These are phyloP conservation scores for Columbina picui DNA, from an alignment of 2,113 vertebrate genomes.

Conservation along the genomic window DNA sequence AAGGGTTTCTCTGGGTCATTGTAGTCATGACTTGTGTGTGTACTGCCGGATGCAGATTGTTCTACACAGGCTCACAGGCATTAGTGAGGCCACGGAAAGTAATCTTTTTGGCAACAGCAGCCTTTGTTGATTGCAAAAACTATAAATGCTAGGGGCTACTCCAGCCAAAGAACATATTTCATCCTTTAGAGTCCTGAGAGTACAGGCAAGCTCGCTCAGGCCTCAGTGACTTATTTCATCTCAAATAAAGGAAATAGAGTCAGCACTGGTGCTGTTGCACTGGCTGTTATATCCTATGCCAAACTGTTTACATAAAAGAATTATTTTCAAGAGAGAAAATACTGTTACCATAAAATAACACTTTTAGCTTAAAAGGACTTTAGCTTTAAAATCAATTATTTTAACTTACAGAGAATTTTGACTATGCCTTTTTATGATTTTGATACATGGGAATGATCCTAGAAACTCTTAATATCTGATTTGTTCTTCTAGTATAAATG, in stretches of 20 bases:
- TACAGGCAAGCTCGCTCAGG: background rate
- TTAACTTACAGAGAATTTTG: background rate
- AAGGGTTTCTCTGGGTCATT: conserved; percentile 32
- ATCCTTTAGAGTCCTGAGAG: background rate
- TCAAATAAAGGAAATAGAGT: background rate
- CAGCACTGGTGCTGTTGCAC: background rate
- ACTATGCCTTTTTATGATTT: background rate
- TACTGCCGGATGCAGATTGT: conserved; percentile 21
- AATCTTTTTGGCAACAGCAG: conserved; percentile 52
- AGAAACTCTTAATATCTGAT: background rate
- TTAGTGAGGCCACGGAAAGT: background rate
- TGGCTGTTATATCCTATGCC: background rate
- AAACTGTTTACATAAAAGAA: background rate
- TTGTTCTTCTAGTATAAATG: background rate
- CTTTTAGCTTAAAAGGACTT: background rate
- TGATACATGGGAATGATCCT: background rate
- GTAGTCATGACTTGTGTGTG: background rate
- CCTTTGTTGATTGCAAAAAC: conserved; percentile 29
- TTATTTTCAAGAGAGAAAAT: background rate
- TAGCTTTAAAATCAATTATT: background rate
- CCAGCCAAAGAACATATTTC: conserved; percentile 26
- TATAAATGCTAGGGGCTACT: conserved; percentile 22
- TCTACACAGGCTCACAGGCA: conserved; percentile 21
- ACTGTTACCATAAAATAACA: background rate
- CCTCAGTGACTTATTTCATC: background rate